Evolutionary conservation across 2,888 invertebrate species (phyloP).

Genomic region (Synergus gifuensis): DNA sequence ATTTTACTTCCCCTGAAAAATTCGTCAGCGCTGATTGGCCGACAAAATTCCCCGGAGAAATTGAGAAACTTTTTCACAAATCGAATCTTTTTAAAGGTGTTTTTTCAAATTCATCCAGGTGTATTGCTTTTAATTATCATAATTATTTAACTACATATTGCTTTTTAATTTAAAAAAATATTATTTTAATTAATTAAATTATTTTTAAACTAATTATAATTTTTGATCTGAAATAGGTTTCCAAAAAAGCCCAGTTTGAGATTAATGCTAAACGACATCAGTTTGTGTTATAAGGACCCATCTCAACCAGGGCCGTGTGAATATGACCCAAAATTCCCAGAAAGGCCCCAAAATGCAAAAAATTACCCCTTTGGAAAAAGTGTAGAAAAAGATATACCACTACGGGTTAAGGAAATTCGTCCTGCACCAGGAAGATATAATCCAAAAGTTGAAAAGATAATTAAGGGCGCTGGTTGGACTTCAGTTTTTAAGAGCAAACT

Average conservation of each 20-base stretch:
- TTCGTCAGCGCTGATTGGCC: conserved; percentile 55
- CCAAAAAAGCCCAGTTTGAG: conserved; percentile 77
- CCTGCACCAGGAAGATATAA: conserved; percentile 63
- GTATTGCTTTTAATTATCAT: neutral
- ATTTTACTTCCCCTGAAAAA: conserved; percentile 12
- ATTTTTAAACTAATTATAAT: neutral
- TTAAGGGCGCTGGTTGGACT: conserved; percentile 61
- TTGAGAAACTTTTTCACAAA: conserved; percentile 53
- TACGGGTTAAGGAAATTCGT: conserved; percentile 22
- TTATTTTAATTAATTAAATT: neutral
- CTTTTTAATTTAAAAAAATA: neutral
- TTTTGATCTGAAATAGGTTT: conserved; percentile 63
- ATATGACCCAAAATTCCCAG: conserved; percentile 66
- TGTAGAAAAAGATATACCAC: conserved; percentile 46
- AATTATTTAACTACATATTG: too few relatives aligned
- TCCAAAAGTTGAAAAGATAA: conserved; percentile 40
- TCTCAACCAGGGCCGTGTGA: conserved; percentile 80
- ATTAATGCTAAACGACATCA: conserved; percentile 78
- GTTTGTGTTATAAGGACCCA: conserved; percentile 78
- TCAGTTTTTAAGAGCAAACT: conserved; percentile 61
- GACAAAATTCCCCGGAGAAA: conserved; percentile 50
- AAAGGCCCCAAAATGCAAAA: conserved; percentile 37
- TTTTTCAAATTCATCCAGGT: conserved; percentile 59
- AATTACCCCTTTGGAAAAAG: conserved; percentile 51
- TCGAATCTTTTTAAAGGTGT: conserved; percentile 61